Evolutionary conservation across 2,888 invertebrate genomes (phyloP).

Genomic region (Heliconius hortense): DNA sequence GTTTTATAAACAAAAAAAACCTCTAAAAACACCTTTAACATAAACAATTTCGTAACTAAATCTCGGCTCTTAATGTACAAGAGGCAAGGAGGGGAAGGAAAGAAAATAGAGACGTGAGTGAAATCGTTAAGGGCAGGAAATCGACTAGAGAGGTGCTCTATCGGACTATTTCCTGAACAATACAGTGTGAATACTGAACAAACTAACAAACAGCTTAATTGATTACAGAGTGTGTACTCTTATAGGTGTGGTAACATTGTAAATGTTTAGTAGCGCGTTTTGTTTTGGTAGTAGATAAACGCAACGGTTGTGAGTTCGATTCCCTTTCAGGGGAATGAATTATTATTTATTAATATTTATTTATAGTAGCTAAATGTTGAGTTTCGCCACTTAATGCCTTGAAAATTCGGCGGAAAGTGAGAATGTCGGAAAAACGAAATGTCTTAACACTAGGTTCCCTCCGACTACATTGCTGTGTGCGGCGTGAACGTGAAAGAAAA

Average conservation of each 20-base stretch:
- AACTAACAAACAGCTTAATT: conserved; percentile 13
- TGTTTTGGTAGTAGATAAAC: not conserved
- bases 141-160: conserved; percentile 29
- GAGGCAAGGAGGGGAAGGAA: conserved; percentile 21
- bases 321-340: too few relatives aligned
- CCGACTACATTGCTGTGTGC: too few relatives aligned
- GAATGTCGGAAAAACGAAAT: too few relatives aligned
- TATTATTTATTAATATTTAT: too few relatives aligned
- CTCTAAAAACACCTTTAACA: not conserved
- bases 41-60: conserved; percentile 20
- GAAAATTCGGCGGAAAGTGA: too few relatives aligned
- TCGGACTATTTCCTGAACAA: conserved; percentile 33
- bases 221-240: not conserved
- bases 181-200: conserved; percentile 12
- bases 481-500: too few relatives aligned
- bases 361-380: too few relatives aligned
- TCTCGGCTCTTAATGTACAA: conserved; percentile 16
- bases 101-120: conserved; percentile 26
- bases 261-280: not conserved
- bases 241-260: not conserved
- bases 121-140: conserved; percentile 35
- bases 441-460: too few relatives aligned
- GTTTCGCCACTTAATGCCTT: too few relatives aligned
- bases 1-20: too few relatives aligned
- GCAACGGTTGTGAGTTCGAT: too few relatives aligned